Evolutionary conservation across 2,113 vertebrate species (phyloP).

Genomic region (Albula glossodonta): DNA sequence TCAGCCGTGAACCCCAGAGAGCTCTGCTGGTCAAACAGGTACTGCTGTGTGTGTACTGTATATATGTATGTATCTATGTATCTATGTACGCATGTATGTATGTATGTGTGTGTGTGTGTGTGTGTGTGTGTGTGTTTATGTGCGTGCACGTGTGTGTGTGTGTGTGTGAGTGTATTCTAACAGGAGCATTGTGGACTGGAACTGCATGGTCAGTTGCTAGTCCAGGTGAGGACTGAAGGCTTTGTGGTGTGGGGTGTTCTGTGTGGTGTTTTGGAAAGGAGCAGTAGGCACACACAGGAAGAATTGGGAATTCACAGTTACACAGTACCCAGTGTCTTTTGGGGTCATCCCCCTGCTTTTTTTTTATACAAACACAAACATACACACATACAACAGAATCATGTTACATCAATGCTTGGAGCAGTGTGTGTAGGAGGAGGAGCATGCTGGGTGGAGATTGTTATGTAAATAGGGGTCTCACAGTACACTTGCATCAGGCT

Average conservation of each 20-base stretch:
- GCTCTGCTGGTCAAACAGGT: not conserved
- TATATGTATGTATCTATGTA: conserved; percentile 13
- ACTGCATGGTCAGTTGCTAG: too few relatives aligned
- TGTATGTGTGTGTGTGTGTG: not conserved
- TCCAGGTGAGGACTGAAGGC: too few relatives aligned
- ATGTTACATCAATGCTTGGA: too few relatives aligned
- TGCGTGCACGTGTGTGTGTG: not conserved
- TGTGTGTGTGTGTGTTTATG: not conserved
- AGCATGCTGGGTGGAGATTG: too few relatives aligned
- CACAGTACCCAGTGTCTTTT: not conserved
- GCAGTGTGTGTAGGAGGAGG: too few relatives aligned
- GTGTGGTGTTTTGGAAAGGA: not conserved
- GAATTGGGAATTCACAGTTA: not conserved
- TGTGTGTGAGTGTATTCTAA: too few relatives aligned
- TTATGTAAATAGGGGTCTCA: too few relatives aligned
- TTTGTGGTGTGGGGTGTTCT: not conserved
- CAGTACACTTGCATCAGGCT: too few relatives aligned
- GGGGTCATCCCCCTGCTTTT: not conserved
- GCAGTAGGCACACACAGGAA: not conserved
- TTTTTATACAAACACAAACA: too few relatives aligned
- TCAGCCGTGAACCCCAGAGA: not conserved
- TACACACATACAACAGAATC: too few relatives aligned
- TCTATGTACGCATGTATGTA: not conserved
- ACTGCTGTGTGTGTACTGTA: not conserved
- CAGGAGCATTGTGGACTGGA: too few relatives aligned